Base-by-base conservation (phyloP, 2,797 vertebrate species). In the Pseudotriccus pelzelni region DNA sequence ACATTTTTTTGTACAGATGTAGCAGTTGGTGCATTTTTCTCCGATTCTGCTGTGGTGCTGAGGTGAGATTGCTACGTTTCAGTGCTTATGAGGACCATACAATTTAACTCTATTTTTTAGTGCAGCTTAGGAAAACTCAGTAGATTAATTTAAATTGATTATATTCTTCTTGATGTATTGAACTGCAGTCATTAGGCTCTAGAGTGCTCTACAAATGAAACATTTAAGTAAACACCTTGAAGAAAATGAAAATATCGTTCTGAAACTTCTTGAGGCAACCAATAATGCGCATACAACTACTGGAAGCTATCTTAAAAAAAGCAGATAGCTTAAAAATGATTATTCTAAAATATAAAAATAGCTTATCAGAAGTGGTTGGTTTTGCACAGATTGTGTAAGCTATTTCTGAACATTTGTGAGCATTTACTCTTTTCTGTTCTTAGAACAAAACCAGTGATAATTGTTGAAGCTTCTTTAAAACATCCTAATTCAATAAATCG, bases 1-100 rank as follows among this genome's bases (percentile, higher is more conserved):
- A 16, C 83, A 0, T 28, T 14, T 93, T 78, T 80, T 97, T n/a
- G 41, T 86, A 46, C 98, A 99, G 99, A 99, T 97, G 95, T 99
- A 87, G 99, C 99, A 3, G 98, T 99, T 53, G 99, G 99, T 80
- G 99, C 99, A 5, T 99, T 99, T 96, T 98, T 98, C 36, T 99
- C 99, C 0, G 97, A 99, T 96, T 98, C 99, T 44, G 99, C 98
- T 19, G 98, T 99, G 73, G 95, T 99, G 86, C 97, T 99, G 92
- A 99, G 99, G 99, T 99, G 97, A 98, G 98, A 90, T 12, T 87
- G 64, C 68, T 91, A 20, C 1, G 1, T 96, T 93, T 95, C 52
- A 76, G 25, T 87, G 34, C 63, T 94, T 81, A 47, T 89, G 87
- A 88, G 89, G 88, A 89, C 66, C 60, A 41, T 50, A 52, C 28